Evolutionary conservation across 2,888 invertebrate species (phyloP), one percentile per base, ranked within the genome.

Genomic region (Zaprionus obscuricornis): DNA sequence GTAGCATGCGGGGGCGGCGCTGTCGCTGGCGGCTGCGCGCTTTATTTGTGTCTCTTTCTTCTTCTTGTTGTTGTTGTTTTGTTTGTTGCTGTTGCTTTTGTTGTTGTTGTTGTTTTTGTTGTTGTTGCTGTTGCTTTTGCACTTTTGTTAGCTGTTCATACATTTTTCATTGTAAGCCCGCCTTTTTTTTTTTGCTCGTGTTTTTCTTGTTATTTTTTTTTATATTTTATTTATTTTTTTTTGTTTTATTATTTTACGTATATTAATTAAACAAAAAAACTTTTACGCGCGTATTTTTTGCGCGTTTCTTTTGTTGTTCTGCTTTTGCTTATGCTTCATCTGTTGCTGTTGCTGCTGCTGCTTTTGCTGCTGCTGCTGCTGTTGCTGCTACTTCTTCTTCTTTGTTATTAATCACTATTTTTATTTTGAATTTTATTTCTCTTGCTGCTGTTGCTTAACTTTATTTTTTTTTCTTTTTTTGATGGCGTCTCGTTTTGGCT

Each of bases 321-420:
- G 20, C 26, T 17, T 8, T 20, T 11, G 18, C 20, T 39, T 26
- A 39, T 66, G 47, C 24, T 57, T 37, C 33, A 29, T 8, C 31
- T 24, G 46, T 11, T 18, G 31, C 20, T 14, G 20, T 13, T 31
- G 29, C 7, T 26, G 27, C 37, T 37, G 42, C 34, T 40, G 34
- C 34, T 47, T 17, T 27, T 29, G 39, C 34, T 51, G 54, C 29
- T 40, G 24, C 39, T 40, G 49, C 39, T 56, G 34, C 11, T 42
- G 39, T 59, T 69, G 71, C 57, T 64, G 50, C 59, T 68, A 49
- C 66, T 67, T 29, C 36, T 49, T 45, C 57, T 63, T 42, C 51
- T 66, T 66, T 73, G 85, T 84, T 86, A 79, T 84, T 81, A 76
- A 73, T 84, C 85, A 81, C 82, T 70, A 74, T 78, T 79, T 83